phyloP scores from a whole-genome alignment of 2,797 vertebrate species.

The Tenualosa thibaudeaui region DNA sequence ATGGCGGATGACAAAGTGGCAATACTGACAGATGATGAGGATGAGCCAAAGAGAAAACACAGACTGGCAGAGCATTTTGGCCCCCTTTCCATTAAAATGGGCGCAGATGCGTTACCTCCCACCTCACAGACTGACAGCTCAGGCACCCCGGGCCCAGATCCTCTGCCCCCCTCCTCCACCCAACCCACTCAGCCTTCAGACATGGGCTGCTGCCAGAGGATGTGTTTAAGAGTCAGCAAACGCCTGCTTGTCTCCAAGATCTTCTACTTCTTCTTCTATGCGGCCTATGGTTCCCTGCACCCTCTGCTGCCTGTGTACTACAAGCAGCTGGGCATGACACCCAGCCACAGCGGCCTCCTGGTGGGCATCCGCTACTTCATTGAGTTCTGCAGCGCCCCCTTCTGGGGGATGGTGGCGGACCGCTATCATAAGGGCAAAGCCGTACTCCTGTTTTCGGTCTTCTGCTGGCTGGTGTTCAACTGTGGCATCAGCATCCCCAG shows the following conservation, averaged over 20 bases:
- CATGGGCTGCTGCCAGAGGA: constrained; percentile 84
- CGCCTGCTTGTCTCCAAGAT: constrained; percentile 93
- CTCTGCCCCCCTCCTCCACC: constrained; percentile 37
- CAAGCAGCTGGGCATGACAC: constrained; percentile 94
- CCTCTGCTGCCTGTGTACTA: constrained; percentile 94
- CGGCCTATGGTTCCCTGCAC: constrained; percentile 94
- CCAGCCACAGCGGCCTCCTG: constrained; percentile 90
- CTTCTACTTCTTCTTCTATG: constrained; percentile 98
- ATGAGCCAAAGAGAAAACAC: constrained; percentile 91
- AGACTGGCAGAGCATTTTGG: constrained; percentile 85
- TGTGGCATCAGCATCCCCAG: constrained; percentile 92
- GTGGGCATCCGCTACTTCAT: constrained; percentile 98
- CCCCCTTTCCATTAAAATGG: constrained; percentile 73
- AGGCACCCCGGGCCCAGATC: constrained; percentile 43
- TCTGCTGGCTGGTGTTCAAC: constrained; percentile 97
- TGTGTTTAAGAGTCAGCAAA: constrained; percentile 86
- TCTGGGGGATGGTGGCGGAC: constrained; percentile 97
- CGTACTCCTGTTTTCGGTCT: constrained; percentile 90
- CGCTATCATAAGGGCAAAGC: constrained; percentile 92
- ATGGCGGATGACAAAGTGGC: constrained; percentile 95
- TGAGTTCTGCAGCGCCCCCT: constrained; percentile 98
- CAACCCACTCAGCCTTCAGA: constrained; percentile 60
- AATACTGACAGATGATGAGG: constrained; percentile 94
- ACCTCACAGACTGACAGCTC: constrained; percentile 54
- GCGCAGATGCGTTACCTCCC: constrained; percentile 53